These are phyloP conservation scores for Gymnoscopelus braueri DNA, from an alignment of 2,797 vertebrate genomes.

Conservation along the genomic window DNA sequence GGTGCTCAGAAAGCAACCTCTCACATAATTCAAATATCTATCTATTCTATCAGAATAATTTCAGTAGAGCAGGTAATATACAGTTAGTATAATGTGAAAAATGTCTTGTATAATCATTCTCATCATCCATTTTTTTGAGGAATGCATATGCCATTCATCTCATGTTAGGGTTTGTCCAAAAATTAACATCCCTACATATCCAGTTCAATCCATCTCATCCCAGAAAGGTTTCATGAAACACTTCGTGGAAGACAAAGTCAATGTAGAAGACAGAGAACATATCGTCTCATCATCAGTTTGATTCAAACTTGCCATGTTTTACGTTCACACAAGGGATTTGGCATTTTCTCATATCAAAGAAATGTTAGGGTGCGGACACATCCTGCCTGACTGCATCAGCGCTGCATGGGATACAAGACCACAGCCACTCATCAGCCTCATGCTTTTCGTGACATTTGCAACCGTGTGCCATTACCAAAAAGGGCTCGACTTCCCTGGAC, in stretches of 20 bases:
- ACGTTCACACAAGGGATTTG: constrained; percentile 30
- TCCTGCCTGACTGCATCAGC: constrained; percentile 32
- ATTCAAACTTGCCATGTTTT: constrained; percentile 42
- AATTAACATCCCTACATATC: neutral
- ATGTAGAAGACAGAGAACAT: constrained; percentile 11
- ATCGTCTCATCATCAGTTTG: constrained; percentile 3
- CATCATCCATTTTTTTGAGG: neutral
- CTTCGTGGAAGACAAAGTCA: constrained; percentile 1
- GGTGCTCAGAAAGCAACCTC: too few relatives aligned
- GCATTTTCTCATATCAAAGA: constrained; percentile 57
- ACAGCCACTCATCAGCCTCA: constrained; percentile 67
- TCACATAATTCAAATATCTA: too few relatives aligned
- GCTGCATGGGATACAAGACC: constrained; percentile 42
- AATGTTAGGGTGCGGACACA: neutral
- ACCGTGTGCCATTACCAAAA: constrained; percentile 74
- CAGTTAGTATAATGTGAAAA: neutral
- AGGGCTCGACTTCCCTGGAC: constrained; percentile 71
- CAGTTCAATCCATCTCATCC: constrained; percentile 7
- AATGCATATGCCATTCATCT: constrained; percentile 6
- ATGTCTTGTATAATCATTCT: neutral
- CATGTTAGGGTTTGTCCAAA: constrained; percentile 2
- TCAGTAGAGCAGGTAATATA: too few relatives aligned
- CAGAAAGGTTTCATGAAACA: constrained; percentile 1
- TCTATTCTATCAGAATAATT: too few relatives aligned
- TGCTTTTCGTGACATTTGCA: constrained; percentile 80